Evolutionary conservation across 2,888 invertebrate genomes (phyloP).

Genomic region (Tachystola acroxantha): DNA sequence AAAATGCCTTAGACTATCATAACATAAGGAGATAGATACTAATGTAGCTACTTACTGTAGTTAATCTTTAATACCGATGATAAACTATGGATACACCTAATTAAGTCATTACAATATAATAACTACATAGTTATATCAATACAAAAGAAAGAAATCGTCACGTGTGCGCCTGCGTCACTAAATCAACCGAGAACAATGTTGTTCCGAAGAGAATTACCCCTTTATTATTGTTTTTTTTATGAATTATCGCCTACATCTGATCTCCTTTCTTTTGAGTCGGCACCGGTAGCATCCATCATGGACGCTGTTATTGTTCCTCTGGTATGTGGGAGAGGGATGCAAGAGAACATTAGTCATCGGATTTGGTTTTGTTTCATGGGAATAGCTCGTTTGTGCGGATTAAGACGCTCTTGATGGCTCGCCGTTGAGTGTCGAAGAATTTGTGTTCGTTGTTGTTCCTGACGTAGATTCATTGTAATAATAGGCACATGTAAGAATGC

Average conservation of each 20-base stretch:
- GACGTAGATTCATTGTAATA: conserved; percentile 7
- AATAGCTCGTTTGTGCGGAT: conserved; percentile 46
- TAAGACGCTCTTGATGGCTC: conserved; percentile 27
- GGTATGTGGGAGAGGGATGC: conserved; percentile 32
- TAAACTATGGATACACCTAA: too few species aligned
- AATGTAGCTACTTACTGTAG: too few species aligned
- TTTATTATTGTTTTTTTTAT: conserved; percentile 65
- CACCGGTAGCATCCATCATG: conserved; percentile 64
- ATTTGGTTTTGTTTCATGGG: conserved; percentile 46
- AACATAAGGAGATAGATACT: too few species aligned
- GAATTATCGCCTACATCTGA: conserved; percentile 64
- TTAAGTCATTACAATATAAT: conserved; percentile 10
- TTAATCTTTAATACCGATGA: too few species aligned
- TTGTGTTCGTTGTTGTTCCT: conserved; percentile 6
- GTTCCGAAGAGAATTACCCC: conserved; percentile 45
- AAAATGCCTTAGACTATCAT: too few species aligned
- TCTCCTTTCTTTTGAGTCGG: conserved; percentile 54
- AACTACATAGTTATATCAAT: not conserved
- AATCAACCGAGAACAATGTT: conserved; percentile 55
- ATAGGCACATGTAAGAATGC: not conserved
- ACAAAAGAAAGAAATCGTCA: not conserved
- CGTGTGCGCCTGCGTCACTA: conserved; percentile 24
- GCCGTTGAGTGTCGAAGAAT: conserved; percentile 6
- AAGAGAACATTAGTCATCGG: conserved; percentile 49
- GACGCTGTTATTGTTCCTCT: conserved; percentile 51